phyloP scores from a whole-genome alignment of 2,113 vertebrate species.

The Jaculus jaculus region DNA sequence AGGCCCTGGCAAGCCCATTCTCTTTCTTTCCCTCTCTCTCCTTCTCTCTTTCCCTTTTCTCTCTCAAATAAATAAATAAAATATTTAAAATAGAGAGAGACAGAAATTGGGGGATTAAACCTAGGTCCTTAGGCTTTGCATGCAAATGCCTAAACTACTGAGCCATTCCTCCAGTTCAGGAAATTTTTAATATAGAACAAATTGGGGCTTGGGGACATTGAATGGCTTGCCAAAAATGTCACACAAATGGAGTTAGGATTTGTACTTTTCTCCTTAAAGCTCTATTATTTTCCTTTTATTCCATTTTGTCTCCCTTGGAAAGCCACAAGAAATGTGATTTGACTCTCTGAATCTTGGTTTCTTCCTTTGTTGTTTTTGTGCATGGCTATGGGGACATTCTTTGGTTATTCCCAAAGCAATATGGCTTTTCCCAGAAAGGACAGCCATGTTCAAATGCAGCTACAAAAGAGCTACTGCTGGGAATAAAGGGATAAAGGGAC shows the following conservation, averaged over 20 bases:
- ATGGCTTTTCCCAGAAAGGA: not conserved
- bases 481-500: not conserved
- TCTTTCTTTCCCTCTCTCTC: too few relatives aligned
- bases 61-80: too few relatives aligned
- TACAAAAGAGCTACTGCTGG: not conserved
- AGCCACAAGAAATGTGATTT: not conserved
- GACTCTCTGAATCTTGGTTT: not conserved
- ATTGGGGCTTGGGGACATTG: not conserved
- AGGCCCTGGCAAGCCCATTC: too few relatives aligned
- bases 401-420: not conserved
- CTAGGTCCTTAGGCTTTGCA: too few relatives aligned
- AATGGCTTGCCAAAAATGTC: not conserved
- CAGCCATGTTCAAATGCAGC: not conserved
- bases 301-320: not conserved
- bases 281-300: not conserved
- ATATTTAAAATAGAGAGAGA: too few relatives aligned
- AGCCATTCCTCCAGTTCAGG: too few relatives aligned
- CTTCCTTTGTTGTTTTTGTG: slow-evolving; percentile 32
- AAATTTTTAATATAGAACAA: not conserved
- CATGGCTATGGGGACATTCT: not conserved
- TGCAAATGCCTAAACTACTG: too few relatives aligned
- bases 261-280: not conserved
- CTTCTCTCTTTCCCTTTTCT: too few relatives aligned
- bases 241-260: not conserved
- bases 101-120: too few relatives aligned